Conservation (phyloP, 2,113 vertebrate species). For the Pomatostomus ruficeps region DNA sequence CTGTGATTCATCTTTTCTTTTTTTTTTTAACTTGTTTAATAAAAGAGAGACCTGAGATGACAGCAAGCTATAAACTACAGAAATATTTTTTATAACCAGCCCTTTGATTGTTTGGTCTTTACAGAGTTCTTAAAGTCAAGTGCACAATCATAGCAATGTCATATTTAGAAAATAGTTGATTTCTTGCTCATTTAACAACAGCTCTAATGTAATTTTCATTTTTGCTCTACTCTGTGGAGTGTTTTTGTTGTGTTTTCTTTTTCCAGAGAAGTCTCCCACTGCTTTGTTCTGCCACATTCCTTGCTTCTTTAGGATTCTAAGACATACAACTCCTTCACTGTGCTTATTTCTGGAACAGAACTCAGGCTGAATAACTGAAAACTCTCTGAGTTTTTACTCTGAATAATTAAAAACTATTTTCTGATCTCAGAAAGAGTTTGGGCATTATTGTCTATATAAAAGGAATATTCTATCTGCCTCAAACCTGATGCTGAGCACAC, state of each 20-base stretch:
- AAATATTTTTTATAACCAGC: not conserved
- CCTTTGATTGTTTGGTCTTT: not conserved
- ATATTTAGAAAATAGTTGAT: not conserved
- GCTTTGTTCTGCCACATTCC: not conserved
- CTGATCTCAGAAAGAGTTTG: not conserved
- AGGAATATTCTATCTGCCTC: not conserved
- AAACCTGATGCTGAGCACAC: not conserved
- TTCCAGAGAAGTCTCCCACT: not conserved
- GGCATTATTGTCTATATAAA: not conserved
- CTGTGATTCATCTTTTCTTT: not conserved
- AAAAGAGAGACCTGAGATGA: not conserved
- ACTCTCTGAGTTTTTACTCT: not conserved
- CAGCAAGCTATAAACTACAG: not conserved
- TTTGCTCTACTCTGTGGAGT: not conserved
- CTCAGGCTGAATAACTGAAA: not conserved
- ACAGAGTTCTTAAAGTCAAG: not conserved
- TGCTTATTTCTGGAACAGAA: not conserved
- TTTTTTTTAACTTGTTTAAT: not conserved
- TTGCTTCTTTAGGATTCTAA: not conserved
- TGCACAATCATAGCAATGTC: not conserved
- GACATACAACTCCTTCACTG: not conserved
- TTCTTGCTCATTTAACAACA: not conserved
- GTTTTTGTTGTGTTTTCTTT: not conserved
- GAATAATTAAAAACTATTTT: not conserved
- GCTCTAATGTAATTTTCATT: not conserved